Percentiles rank a stretch among this genome's conserved stretches.
phyloP scores from a whole-genome alignment of 2,888 invertebrate genomes.

The Oscheius sp. region DNA sequence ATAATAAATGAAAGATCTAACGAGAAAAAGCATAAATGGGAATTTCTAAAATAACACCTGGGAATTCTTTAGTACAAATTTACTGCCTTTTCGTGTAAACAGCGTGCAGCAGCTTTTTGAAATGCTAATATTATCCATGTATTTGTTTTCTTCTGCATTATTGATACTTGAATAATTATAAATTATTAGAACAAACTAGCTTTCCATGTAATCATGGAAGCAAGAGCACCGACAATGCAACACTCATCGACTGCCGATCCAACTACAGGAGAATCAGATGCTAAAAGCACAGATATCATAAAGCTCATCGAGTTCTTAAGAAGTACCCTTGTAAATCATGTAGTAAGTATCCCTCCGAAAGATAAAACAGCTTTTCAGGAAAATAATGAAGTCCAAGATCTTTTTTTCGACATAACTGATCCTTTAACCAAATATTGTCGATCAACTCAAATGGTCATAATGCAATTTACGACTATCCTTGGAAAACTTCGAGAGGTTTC shows the following conservation, averaged over 20 bases:
- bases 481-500: conserved; percentile 5
- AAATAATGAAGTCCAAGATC: conserved; percentile 13
- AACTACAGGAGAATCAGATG: too few species aligned
- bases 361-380: conserved; percentile 7
- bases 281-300: not conserved
- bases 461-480: not conserved
- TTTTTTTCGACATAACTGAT: not conserved
- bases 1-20: not conserved
- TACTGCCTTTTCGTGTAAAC: not conserved
- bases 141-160: too few species aligned
- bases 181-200: too few species aligned
- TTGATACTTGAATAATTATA: too few species aligned
- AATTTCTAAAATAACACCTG: not conserved
- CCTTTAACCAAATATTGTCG: conserved; percentile 8
- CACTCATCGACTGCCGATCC: too few species aligned
- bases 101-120: not conserved
- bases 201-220: too few species aligned
- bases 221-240: too few species aligned
- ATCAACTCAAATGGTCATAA: conserved; percentile 18
- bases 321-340: not conserved
- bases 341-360: conserved; percentile 9
- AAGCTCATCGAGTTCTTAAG: not conserved
- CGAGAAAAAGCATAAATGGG: not conserved
- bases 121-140: not conserved
- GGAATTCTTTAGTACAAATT: not conserved